Evolutionary conservation across 2,888 invertebrate genomes (phyloP), one percentile per base, ranked within the genome.

Genomic region (Drosophila melanosoma): DNA sequence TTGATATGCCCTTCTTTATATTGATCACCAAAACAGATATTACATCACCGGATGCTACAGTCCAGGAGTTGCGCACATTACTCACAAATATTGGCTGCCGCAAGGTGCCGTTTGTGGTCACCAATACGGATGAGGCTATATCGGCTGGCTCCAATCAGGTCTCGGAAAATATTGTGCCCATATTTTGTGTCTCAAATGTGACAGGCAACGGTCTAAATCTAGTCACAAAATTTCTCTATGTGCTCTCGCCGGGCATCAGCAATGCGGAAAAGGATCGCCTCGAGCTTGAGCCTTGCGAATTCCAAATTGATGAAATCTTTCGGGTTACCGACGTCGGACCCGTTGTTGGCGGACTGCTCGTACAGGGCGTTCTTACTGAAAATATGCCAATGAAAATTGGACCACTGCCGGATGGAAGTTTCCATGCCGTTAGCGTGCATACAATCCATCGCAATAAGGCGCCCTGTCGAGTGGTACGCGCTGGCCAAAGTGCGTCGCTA

Each of bases 301-400:
- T 98, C 92, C 97, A 99, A 94, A 97, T 99, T 51, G 99, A 99
- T 92, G 99, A 99, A 94, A 97, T 97, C 15, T 98, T 98, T 93
- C 95, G 96, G 90, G 97, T 97, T 20, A 96, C 96, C 0, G 97
- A 97, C 80, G 95, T 96, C 0, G 97, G 97, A 0, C 96, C 97
- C 11, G 97, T 98, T 33, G 95, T 98, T 0, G 98, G 98, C 1
- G 98, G 98, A 0, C 93, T 98, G 11, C 92, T 98, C 52, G 96
- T 96, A 0, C 96, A 96, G 90, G 99, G 99, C 0, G 95, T 96
- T 29, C 95, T 99, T 42, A 95, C 95, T 33, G 98, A 99, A 92
- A 97, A 97, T n/a, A 96, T 96, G 87, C 94, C 95, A 61, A 94
- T 97, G 89, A 94, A 96, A 68, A 95, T 97, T 51, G 96, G 96